Percentiles rank a stretch among this genome's conserved stretches.
These are phyloP conservation scores for Calycopis cecrops DNA, from an alignment of 1,140 invertebrate genomes.

Conservation along the genomic window DNA sequence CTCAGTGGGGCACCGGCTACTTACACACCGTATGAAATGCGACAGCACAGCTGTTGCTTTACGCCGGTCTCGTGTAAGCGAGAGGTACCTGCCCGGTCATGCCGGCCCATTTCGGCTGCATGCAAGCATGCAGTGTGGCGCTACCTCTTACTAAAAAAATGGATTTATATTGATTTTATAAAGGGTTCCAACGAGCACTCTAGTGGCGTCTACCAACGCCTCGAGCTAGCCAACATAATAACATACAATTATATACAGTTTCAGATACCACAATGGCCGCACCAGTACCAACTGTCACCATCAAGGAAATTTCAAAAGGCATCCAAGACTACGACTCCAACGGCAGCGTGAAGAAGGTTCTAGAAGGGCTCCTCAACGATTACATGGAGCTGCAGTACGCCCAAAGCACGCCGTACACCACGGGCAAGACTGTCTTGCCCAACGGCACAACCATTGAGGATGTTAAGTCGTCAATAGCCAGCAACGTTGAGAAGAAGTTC, in stretches of 20 bases:
- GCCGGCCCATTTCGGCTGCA: no score
- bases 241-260: neutral
- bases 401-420: conserved; percentile 58
- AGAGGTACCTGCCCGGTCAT: no score
- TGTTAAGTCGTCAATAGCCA: conserved; percentile 37
- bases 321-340: conserved; percentile 40
- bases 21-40: no score
- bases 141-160: no score
- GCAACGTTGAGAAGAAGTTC: conserved; percentile 42
- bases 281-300: conserved; percentile 50
- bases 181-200: no score
- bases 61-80: no score
- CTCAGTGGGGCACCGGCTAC: no score
- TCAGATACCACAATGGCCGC: conserved; percentile 39
- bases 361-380: conserved; percentile 60
- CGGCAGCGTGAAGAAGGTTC: conserved; percentile 41
- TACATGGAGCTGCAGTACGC: conserved; percentile 59
- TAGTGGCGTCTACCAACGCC: no score
- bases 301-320: conserved; percentile 46
- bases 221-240: no score
- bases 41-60: no score
- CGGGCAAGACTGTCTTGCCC: conserved; percentile 53
- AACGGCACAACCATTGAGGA: conserved; percentile 42
- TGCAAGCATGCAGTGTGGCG: no score
- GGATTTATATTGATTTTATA: no score